Percentiles rank a stretch among this genome's conserved stretches.
These are phyloP conservation scores for Cyclophora punctaria DNA, from an alignment of 2,888 invertebrate genomes.

Conservation along the genomic window DNA sequence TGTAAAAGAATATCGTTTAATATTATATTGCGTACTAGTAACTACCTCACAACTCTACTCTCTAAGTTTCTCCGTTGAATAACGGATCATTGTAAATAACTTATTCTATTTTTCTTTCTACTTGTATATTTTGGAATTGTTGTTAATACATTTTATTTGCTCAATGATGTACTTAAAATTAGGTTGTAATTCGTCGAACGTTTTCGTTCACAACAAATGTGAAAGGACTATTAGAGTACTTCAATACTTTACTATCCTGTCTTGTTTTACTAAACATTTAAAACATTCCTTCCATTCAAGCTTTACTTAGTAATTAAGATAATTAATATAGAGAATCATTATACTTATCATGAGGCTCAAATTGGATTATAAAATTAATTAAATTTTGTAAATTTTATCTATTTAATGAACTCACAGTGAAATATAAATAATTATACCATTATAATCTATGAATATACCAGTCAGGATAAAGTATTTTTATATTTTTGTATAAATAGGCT, in stretches of 20 bases:
- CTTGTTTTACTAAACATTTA: too few relatives aligned
- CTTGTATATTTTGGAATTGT: too few relatives aligned
- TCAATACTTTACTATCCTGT: too few relatives aligned
- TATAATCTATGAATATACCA: conserved; percentile 32
- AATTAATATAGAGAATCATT: conserved; percentile 27
- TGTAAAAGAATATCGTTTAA: too few relatives aligned
- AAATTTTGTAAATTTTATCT: conserved; percentile 2
- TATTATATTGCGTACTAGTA: too few relatives aligned
- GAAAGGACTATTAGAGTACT: too few relatives aligned
- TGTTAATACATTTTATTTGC: too few relatives aligned
- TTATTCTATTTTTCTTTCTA: conserved; percentile 1
- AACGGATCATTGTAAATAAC: conserved; percentile 15
- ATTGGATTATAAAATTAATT: conserved; percentile 6
- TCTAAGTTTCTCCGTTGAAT: conserved; percentile 1
- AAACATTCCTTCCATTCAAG: conserved; percentile 47
- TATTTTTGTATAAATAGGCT: conserved; percentile 29
- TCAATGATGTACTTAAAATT: too few relatives aligned
- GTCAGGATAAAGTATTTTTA: conserved; percentile 50
- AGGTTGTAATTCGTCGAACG: too few relatives aligned
- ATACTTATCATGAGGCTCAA: conserved; percentile 8
- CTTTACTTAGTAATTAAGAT: conserved; percentile 50
- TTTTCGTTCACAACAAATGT: too few relatives aligned
- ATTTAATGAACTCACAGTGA: neutral
- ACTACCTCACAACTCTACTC: too few relatives aligned
- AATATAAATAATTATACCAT: neutral